Conservation (phyloP, 53 echinoderm and acorn worm species). For the Antedon mediterranea region DNA sequence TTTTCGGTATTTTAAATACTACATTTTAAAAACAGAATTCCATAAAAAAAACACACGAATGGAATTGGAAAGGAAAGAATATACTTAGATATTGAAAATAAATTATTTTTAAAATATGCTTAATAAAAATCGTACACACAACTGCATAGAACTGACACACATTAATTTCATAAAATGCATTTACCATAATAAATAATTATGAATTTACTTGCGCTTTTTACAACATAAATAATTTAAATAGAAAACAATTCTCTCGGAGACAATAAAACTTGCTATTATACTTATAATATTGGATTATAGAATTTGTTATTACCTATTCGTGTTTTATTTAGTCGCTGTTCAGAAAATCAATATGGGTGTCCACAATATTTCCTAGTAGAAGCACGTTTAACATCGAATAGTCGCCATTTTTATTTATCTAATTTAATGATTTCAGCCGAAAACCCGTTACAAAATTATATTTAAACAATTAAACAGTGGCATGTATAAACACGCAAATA, state of each 20-base stretch:
- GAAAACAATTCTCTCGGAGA: background rate
- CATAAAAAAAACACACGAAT: too few species aligned
- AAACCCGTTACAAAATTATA: background rate
- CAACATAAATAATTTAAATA: background rate
- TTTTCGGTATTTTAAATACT: too few species aligned
- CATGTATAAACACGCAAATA: too few species aligned
- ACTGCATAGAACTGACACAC: too few species aligned
- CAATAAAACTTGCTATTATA: background rate
- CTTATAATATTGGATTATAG: background rate
- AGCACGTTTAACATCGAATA: background rate
- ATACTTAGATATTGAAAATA: too few species aligned
- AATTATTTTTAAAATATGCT: too few species aligned
- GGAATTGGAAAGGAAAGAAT: too few species aligned
- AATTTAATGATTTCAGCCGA: background rate
- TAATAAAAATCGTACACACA: too few species aligned
- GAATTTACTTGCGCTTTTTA: background rate
- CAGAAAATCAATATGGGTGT: background rate
- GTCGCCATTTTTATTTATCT: background rate
- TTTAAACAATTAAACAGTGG: too few species aligned
- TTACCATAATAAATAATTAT: background rate
- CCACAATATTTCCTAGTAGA: background rate
- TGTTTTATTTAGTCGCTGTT: background rate
- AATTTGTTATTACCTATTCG: background rate
- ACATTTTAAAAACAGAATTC: too few species aligned
- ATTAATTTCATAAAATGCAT: background rate